Conservation (phyloP, 2,113 vertebrate species). For the Micronisus gabar region DNA sequence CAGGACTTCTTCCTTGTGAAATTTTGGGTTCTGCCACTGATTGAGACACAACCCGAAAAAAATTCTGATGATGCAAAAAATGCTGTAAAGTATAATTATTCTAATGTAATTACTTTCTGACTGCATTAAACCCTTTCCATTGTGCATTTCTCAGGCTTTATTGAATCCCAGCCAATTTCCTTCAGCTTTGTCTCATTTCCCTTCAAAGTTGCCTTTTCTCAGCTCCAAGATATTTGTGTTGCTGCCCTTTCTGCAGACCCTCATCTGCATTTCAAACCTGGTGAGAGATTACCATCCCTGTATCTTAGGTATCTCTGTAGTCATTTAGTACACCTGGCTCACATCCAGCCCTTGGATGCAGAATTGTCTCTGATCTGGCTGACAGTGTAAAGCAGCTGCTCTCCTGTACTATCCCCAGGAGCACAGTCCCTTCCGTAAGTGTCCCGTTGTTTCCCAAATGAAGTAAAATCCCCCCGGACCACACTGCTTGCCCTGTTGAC, state of each 20-base stretch:
- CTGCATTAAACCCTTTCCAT: constrained; percentile 4
- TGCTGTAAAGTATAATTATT: neutral
- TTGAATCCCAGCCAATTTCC: constrained; percentile 41
- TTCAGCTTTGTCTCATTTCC: constrained; percentile 43
- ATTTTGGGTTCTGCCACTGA: neutral
- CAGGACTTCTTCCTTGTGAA: neutral
- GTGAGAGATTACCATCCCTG: constrained; percentile 6
- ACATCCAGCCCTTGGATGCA: constrained; percentile 26
- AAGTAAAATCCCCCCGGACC: constrained; percentile 28
- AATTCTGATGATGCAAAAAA: constrained; percentile 9
- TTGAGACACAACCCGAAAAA: neutral
- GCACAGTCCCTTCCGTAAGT: neutral
- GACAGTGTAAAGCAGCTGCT: constrained; percentile 54
- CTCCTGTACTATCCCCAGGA: constrained; percentile 46
- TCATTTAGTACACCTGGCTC: constrained; percentile 29
- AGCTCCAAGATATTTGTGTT: constrained; percentile 37
- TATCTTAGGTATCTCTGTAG: constrained; percentile 35
- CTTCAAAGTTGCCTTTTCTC: constrained; percentile 46
- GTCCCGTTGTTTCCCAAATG: constrained; percentile 31
- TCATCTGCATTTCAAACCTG: constrained; percentile 61
- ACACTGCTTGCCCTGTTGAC: constrained; percentile 36
- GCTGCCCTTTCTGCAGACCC: constrained; percentile 50
- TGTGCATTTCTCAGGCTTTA: constrained; percentile 35
- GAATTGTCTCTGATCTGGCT: constrained; percentile 29
- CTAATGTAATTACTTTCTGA: constrained; percentile 19